Evolutionary conservation across 2,888 invertebrate genomes (phyloP).

Genomic region (Tortrix viridana): DNA sequence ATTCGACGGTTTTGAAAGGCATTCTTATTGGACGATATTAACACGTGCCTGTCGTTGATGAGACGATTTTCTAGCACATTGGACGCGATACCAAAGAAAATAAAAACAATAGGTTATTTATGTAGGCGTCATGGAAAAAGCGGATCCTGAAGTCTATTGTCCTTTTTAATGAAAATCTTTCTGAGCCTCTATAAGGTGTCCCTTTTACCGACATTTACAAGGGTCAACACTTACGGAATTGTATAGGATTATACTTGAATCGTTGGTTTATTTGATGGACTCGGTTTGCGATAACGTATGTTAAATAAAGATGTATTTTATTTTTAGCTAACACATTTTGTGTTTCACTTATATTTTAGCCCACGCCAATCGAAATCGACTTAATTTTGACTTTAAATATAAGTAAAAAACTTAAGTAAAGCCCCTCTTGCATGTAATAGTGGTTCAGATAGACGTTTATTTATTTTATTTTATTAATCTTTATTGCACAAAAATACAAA

Average conservation of each 20-base stretch:
- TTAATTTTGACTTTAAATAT: no score
- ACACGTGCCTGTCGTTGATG: background rate
- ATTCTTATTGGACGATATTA: background rate
- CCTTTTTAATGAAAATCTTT: slow-evolving; percentile 22
- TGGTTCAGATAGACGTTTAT: no score
- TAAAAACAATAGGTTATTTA: slow-evolving; percentile 3
- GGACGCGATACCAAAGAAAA: background rate
- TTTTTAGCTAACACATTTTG: background rate
- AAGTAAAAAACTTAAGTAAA: no score
- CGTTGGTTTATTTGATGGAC: slow-evolving; percentile 27
- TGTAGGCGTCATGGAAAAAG: background rate
- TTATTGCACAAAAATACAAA: no score
- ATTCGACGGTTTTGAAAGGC: no score
- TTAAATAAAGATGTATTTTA: background rate
- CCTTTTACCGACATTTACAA: slow-evolving; percentile 9
- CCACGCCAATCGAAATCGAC: no score
- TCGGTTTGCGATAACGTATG: background rate
- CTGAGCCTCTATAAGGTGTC: slow-evolving; percentile 8
- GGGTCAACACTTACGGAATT: slow-evolving; percentile 31
- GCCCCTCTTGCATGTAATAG: no score
- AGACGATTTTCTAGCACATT: background rate
- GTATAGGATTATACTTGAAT: slow-evolving; percentile 17
- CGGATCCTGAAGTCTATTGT: background rate
- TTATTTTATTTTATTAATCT: no score
- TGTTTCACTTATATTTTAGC: no score